A percentile compares a stretch with the other conserved stretches of the same genome.
phyloP scores from a whole-genome alignment of 2,113 vertebrate species.

The Hepsetus odoe region DNA sequence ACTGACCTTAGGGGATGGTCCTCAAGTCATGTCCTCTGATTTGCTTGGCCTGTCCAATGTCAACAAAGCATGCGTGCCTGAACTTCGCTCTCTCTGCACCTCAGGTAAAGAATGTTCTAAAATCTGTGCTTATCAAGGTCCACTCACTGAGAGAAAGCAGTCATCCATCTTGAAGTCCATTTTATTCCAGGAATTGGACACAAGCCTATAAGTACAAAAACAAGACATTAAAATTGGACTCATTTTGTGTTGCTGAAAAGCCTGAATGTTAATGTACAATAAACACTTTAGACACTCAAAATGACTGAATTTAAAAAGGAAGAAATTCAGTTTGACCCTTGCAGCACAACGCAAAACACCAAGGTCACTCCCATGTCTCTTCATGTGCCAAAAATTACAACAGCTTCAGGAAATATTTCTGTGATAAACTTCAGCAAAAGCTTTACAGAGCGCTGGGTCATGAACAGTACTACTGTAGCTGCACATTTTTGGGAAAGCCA shows the following conservation, averaged over 20 bases:
- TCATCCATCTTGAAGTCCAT: slow-evolving; percentile 32
- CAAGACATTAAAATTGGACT: background rate
- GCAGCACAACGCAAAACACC: background rate
- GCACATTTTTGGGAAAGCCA: background rate
- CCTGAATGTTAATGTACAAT: background rate
- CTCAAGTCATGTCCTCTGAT: slow-evolving; percentile 15
- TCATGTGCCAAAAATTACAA: background rate
- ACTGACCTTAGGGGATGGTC: background rate
- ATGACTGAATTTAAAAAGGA: background rate
- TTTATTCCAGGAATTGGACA: slow-evolving; percentile 1
- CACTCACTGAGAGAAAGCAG: slow-evolving; percentile 3
- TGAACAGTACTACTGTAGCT: background rate
- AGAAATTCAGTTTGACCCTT: background rate
- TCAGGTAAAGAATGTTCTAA: slow-evolving; percentile 18
- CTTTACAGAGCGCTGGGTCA: background rate
- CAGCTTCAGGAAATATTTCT: slow-evolving; percentile 7
- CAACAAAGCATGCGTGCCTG: slow-evolving; percentile 1
- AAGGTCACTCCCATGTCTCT: background rate
- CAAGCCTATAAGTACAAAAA: background rate
- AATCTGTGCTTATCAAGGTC: slow-evolving; percentile 14
- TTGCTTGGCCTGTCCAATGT: slow-evolving; percentile 22
- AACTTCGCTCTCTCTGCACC: background rate
- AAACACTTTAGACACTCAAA: background rate
- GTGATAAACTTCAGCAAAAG: background rate
- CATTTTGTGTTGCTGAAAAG: background rate